These are phyloP conservation scores for Ammospiza caudacuta DNA, from an alignment of 2,113 vertebrate species.

Conservation along the genomic window DNA sequence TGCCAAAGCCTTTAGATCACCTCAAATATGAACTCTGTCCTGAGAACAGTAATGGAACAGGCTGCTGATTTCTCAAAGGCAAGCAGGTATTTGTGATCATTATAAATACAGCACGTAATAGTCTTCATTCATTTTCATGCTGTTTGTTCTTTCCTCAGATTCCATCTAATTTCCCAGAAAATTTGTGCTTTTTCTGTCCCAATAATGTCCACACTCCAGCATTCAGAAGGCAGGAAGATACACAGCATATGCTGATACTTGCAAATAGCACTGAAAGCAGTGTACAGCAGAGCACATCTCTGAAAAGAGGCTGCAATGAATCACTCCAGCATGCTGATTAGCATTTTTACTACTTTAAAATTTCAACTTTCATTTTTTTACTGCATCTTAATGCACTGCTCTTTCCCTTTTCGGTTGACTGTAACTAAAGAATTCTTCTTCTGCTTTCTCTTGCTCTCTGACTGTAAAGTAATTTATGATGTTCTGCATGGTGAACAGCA, in stretches of 20 bases:
- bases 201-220: background rate
- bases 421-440: conserved; percentile 21
- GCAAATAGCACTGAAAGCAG: background rate
- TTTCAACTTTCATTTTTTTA: conserved; percentile 36
- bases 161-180: background rate
- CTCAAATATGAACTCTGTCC: background rate
- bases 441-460: conserved; percentile 18
- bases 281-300: background rate
- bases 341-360: conserved; percentile 44
- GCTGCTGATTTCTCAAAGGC: background rate
- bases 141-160: background rate
- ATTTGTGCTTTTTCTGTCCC: background rate
- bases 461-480: conserved; percentile 17
- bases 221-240: background rate
- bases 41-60: background rate
- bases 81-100: background rate
- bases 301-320: conserved; percentile 8
- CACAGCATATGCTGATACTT: conserved; percentile 18
- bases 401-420: conserved; percentile 10
- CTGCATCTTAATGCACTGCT: conserved; percentile 21
- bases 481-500: conserved; percentile 18
- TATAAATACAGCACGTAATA: background rate
- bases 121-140: background rate
- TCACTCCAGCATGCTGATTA: conserved; percentile 27
- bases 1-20: background rate